These are phyloP conservation scores for Thinocorus orbignyianus DNA, from an alignment of 2,113 vertebrate species.

Conservation along the genomic window DNA sequence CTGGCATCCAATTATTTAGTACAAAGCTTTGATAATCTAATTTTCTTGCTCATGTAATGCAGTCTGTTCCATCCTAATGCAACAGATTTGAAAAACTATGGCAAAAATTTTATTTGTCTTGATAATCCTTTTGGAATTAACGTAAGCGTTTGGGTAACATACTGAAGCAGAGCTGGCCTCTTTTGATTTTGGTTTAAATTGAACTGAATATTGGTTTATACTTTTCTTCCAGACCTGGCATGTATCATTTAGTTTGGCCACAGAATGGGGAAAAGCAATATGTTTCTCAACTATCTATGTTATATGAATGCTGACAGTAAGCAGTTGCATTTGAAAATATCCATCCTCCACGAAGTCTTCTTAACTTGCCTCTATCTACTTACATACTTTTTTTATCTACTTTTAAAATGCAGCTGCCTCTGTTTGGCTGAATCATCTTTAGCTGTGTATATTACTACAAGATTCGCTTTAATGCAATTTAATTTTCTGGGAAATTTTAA, in stretches of 20 bases:
- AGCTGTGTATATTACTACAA: neutral
- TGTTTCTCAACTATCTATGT: neutral
- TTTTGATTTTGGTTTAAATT: neutral
- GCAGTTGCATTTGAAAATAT: neutral
- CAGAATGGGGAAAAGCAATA: neutral
- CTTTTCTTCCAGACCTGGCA: neutral
- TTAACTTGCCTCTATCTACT: neutral
- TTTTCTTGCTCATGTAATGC: constrained; percentile 50
- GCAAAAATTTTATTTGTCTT: neutral
- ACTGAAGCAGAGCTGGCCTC: neutral
- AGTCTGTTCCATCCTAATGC: constrained; percentile 58
- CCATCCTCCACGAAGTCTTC: neutral
- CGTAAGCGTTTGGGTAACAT: neutral
- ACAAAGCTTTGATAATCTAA: constrained; percentile 64
- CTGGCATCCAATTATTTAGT: constrained; percentile 69
- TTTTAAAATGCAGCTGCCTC: neutral
- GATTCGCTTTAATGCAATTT: neutral
- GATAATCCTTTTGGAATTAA: neutral
- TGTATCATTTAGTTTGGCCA: neutral
- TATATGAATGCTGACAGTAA: neutral
- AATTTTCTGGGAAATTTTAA: neutral
- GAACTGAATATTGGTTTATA: neutral
- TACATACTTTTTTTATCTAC: neutral
- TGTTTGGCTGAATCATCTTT: neutral
- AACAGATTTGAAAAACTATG: neutral